These are phyloP conservation scores for Musca vetustissima DNA, from an alignment of 1,140 invertebrate species.

Conservation along the genomic window DNA sequence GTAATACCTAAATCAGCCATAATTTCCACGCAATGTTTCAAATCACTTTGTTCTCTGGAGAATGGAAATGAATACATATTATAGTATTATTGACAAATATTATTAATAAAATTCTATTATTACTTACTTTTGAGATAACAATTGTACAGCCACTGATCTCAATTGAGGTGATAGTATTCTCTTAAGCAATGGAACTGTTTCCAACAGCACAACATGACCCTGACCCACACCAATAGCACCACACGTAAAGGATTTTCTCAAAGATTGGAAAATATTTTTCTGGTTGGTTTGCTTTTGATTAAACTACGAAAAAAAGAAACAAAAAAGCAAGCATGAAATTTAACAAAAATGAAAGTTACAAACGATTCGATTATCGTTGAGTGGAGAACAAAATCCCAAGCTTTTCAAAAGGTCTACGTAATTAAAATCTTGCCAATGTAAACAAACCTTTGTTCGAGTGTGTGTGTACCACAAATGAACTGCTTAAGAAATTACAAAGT, in stretches of 20 bases:
- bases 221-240: constrained; percentile 63
- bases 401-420: too few species aligned
- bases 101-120: not conserved
- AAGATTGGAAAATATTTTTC: constrained; percentile 62
- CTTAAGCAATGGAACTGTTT: constrained; percentile 74
- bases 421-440: too few species aligned
- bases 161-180: constrained; percentile 76
- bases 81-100: too few species aligned
- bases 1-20: constrained; percentile 90
- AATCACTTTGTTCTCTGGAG: constrained; percentile 73
- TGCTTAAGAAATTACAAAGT: constrained; percentile 21
- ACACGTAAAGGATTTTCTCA: constrained; percentile 67
- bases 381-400: not conserved
- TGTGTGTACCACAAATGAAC: not conserved
- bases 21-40: constrained; percentile 73
- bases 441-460: not conserved
- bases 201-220: constrained; percentile 63
- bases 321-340: constrained; percentile 1
- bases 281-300: constrained; percentile 60
- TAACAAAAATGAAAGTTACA: not conserved
- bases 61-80: constrained; percentile 52
- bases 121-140: constrained; percentile 37
- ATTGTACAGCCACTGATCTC: constrained; percentile 69
- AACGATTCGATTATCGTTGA: constrained; percentile 14
- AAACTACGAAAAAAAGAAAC: constrained; percentile 55